Base-by-base conservation (phyloP, 2,888 invertebrate genomes). In the Lasioglossum malachurum region DNA sequence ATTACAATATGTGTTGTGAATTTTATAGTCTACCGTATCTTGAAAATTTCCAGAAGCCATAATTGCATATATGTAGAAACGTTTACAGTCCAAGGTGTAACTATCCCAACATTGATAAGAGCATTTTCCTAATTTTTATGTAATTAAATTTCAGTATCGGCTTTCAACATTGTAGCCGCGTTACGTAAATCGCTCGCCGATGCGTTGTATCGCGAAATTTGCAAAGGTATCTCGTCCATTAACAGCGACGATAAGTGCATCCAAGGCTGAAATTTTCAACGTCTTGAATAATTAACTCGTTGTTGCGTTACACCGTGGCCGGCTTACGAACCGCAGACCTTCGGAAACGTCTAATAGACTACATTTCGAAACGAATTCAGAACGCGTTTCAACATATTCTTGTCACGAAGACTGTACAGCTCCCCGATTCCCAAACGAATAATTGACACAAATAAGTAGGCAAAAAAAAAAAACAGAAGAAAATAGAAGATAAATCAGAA, bases 201-300 rank as follows among this genome's bases (percentile, higher is more conserved):
- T 12, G 12, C 57, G n/a, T 10, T 12, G n/a, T 57, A n/a, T 57
- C 57, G 23, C n/a, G n/a, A 57, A 57, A 78, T 86, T 89, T 76
- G 38, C 76, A 75, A 60, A 41, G 75, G 35, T 83, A 83, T 71
- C 82, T 44, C 35, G 77, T 49, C 77, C 67, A 81, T 87, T 88
- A 87, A 46, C 71, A 44, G 49, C 23, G 53, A 44, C 84, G 88
- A 46, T 46, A 78, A 86, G 88, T 87, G 82, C 67, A 64, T 19
- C 79, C 80, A 82, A 88, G 90, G 83, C 78, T 72, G 72, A 86
- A 83, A 83, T 88, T 88, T 84, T 73, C 79, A 81, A 81, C 82
- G 67, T 76, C 73, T 81, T 82, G 87, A 82, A 86, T 83, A 87
- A 90, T 90, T 90, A 86, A 89, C 86, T 84, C 78, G n/a, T 78